Conservation (phyloP, 2,797 vertebrate species). For the Parauchenoglanis punctatus region DNA sequence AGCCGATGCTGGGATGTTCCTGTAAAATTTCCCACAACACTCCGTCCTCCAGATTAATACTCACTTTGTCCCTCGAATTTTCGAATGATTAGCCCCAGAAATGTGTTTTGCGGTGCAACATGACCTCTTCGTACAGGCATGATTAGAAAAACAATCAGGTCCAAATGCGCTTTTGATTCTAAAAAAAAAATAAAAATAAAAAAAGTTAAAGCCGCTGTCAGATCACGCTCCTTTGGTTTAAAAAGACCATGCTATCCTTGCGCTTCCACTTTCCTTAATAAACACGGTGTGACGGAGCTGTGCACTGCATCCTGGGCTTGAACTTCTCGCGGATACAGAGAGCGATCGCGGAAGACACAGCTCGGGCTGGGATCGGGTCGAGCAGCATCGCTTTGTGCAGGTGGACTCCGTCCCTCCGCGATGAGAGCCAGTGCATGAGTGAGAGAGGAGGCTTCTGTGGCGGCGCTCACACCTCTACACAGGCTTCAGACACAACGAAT, state of each 20-base stretch:
- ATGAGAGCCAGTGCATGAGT: slow-evolving; percentile 72
- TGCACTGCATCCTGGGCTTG: slow-evolving; percentile 59
- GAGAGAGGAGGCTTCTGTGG: slow-evolving; percentile 66
- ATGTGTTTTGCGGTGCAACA: slow-evolving; percentile 98
- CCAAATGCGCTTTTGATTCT: slow-evolving; percentile 74
- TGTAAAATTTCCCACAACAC: background rate
- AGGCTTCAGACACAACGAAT: background rate
- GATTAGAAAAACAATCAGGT: slow-evolving; percentile 72
- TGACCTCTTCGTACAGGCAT: slow-evolving; percentile 99
- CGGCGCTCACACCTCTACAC: slow-evolving; percentile 57
- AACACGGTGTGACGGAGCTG: slow-evolving; percentile 64
- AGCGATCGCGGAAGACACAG: slow-evolving; percentile 69
- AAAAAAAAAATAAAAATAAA: slow-evolving; percentile 71
- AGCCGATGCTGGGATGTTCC: background rate
- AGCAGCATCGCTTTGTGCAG: slow-evolving; percentile 82
- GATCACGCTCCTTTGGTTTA: slow-evolving; percentile 71
- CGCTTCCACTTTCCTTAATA: slow-evolving; percentile 72
- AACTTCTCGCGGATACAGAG: slow-evolving; percentile 70
- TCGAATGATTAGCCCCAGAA: slow-evolving; percentile 96
- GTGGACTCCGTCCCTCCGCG: slow-evolving; percentile 77
- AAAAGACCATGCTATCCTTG: slow-evolving; percentile 75
- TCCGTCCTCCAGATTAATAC: slow-evolving; percentile 66
- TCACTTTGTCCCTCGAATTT: slow-evolving; percentile 99
- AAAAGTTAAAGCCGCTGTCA: slow-evolving; percentile 80
- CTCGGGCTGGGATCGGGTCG: slow-evolving; percentile 67